These are phyloP conservation scores for Araneus ventricosus DNA, from an alignment of 1,140 invertebrate species.

Conservation along the genomic window DNA sequence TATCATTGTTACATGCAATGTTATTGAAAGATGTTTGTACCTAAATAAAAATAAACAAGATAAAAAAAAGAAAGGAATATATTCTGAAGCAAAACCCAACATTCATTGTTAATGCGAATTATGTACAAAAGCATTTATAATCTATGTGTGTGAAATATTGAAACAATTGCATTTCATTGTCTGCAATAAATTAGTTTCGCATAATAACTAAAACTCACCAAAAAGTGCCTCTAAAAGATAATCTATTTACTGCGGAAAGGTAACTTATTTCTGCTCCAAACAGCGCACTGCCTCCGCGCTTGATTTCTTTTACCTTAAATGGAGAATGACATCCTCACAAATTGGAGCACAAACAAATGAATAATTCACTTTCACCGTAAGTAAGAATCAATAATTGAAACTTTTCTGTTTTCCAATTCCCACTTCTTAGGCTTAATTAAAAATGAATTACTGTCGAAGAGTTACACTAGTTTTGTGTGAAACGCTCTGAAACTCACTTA, in stretches of 20 bases:
- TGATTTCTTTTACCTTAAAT: conserved; percentile 27
- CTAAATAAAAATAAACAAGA: too few species aligned
- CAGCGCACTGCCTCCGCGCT: not conserved
- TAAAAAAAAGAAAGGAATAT: too few species aligned
- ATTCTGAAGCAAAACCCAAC: too few species aligned
- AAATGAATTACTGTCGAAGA: conserved; percentile 20
- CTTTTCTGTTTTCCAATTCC: conserved; percentile 21
- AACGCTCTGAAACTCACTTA: not conserved
- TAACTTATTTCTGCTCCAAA: not conserved
- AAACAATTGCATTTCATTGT: not conserved
- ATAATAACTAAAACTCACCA: not conserved
- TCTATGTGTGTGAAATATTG: not conserved
- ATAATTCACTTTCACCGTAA: conserved; percentile 9
- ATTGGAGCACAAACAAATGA: conserved; percentile 30
- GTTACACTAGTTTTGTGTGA: not conserved
- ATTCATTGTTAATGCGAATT: too few species aligned
- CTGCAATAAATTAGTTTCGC: not conserved
- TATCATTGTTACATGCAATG: too few species aligned
- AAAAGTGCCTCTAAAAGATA: not conserved
- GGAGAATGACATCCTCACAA: conserved; percentile 1
- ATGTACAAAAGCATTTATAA: too few species aligned
- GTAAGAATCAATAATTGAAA: conserved; percentile 38
- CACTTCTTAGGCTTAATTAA: conserved; percentile 12
- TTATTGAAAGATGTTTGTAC: too few species aligned
- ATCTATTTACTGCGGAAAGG: not conserved